A percentile compares a stretch with the other conserved stretches of the same genome.
Evolutionary conservation across 92 coral and sea anemone species (phyloP).

Genomic region (Porites lobata): DNA sequence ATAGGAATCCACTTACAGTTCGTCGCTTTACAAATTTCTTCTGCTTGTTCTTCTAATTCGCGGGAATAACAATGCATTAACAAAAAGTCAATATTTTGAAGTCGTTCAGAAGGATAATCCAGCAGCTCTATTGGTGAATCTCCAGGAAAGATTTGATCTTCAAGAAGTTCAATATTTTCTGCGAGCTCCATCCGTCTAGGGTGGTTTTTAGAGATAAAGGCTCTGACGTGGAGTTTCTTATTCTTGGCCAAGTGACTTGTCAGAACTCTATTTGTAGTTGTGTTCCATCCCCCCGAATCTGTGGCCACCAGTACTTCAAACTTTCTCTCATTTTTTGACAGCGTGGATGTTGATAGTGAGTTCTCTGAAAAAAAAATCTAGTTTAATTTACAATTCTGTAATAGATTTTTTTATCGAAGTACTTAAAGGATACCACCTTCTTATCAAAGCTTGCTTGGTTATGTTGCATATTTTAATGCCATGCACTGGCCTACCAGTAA

Average conservation of each 20-base stretch:
- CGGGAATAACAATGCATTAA: background rate
- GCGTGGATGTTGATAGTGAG: background rate
- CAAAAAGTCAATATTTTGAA: background rate
- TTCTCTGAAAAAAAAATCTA: background rate
- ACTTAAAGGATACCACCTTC: no score
- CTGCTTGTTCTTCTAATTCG: background rate
- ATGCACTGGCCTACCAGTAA: no score
- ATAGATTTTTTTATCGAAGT: no score
- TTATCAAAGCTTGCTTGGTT: no score
- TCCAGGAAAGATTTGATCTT: background rate
- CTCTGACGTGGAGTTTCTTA: background rate
- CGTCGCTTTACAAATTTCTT: background rate
- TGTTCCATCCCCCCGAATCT: background rate
- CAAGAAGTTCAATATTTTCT: background rate
- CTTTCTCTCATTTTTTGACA: background rate
- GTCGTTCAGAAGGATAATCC: background rate
- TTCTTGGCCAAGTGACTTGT: background rate
- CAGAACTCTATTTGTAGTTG: background rate
- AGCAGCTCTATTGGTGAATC: background rate
- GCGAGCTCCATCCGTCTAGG: background rate
- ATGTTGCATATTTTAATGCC: no score
- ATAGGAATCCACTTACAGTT: constrained; percentile 26
- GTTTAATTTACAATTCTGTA: no score
- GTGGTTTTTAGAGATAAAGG: background rate
- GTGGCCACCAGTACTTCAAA: background rate